Evolutionary conservation across 2,888 invertebrate genomes (phyloP).

Genomic region (Idaea biselata): DNA sequence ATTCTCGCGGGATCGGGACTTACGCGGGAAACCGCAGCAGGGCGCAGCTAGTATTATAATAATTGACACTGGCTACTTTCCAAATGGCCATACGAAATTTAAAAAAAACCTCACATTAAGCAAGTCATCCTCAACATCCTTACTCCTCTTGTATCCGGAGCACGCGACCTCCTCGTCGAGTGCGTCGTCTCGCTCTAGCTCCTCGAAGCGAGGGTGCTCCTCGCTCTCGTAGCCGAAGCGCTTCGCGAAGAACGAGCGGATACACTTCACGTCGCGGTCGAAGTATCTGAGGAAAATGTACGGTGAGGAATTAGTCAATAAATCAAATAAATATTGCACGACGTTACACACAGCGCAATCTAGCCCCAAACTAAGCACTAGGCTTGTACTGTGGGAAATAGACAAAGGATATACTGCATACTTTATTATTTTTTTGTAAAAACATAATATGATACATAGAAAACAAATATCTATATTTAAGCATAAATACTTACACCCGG

Average conservation of each 20-base stretch:
- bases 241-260: slow-evolving; percentile 93
- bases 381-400: no score
- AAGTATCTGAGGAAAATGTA: slow-evolving; percentile 85
- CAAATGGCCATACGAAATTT: background rate
- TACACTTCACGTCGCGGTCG: slow-evolving; percentile 95
- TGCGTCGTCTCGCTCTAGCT: slow-evolving; percentile 87
- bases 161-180: slow-evolving; percentile 95
- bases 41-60: no score
- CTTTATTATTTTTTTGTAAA: no score
- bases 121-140: slow-evolving; percentile 88
- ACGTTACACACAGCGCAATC: background rate
- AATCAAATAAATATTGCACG: background rate
- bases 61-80: no score
- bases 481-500: no score
- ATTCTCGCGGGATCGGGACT: no score
- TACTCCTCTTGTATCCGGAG: slow-evolving; percentile 95
- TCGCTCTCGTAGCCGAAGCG: slow-evolving; percentile 95
- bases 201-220: slow-evolving; percentile 87
- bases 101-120: slow-evolving; percentile 70
- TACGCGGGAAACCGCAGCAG: no score
- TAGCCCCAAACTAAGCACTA: no score
- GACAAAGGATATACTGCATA: no score
- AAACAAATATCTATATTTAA: no score
- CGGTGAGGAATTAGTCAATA: background rate
- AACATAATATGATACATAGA: no score